Conservation (phyloP, 2,797 vertebrate genomes). For the Agapornis canus region DNA sequence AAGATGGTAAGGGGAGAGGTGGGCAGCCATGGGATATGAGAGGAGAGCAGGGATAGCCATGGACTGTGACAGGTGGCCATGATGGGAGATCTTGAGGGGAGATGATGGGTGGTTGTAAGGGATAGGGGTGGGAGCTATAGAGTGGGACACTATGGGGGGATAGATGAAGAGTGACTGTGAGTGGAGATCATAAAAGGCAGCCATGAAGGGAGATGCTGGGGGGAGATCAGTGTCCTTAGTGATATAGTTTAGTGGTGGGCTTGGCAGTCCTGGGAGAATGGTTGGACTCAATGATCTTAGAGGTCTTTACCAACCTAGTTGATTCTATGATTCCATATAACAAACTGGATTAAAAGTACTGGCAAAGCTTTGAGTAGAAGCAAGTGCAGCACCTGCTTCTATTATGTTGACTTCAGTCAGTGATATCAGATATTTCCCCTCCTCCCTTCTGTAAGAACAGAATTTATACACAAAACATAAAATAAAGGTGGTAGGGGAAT, state of each 20-base stretch:
- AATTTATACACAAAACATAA: not conserved
- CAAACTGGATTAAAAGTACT: not conserved
- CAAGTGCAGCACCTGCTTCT: slow-evolving; percentile 17
- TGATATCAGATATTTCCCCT: not conserved
- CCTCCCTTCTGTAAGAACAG: not conserved
- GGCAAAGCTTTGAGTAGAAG: not conserved
- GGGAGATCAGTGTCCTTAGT: not conserved
- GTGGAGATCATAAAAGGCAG: not conserved
- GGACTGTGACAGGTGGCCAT: not conserved
- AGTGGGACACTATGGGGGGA: not conserved
- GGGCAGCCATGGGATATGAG: not conserved
- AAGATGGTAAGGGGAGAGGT: not conserved
- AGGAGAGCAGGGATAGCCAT: not conserved
- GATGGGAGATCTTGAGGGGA: not conserved
- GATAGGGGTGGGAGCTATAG: not conserved
- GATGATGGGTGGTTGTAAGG: not conserved
- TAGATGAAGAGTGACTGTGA: not conserved
- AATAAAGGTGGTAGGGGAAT: not conserved
- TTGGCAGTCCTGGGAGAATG: too few relatives aligned
- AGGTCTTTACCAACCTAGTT: not conserved
- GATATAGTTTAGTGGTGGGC: not conserved
- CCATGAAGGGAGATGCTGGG: not conserved
- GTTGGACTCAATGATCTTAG: not conserved
- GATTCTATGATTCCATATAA: not conserved
- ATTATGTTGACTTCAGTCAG: not conserved